These are phyloP conservation scores for Eustalomyia histrio DNA, from an alignment of 2,888 invertebrate genomes.

Conservation along the genomic window DNA sequence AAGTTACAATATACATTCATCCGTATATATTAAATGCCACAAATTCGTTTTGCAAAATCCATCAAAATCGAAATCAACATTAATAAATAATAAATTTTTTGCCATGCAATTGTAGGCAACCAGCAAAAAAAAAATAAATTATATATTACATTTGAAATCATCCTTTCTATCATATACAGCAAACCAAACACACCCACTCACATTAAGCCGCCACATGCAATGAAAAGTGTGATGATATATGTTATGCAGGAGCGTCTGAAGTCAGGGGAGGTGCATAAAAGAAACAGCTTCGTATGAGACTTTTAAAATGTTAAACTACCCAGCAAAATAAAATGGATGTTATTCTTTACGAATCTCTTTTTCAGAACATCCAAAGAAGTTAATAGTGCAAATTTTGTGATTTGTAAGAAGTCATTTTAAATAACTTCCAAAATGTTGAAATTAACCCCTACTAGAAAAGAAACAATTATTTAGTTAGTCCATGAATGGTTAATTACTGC, in stretches of 20 bases:
- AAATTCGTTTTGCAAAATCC: constrained; percentile 61
- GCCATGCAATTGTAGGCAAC: constrained; percentile 19
- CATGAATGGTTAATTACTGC: too few species aligned
- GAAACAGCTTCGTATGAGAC: too few species aligned
- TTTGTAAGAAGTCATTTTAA: too few species aligned
- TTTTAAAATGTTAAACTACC: too few species aligned
- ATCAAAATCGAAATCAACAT: constrained; percentile 65
- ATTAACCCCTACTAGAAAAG: too few species aligned
- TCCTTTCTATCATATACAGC: not conserved
- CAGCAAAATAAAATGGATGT: too few species aligned
- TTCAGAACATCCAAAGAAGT: too few species aligned
- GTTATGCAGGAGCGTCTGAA: not conserved
- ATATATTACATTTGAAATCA: not conserved
- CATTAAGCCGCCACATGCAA: constrained; percentile 5
- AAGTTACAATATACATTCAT: constrained; percentile 21
- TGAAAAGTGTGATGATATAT: not conserved
- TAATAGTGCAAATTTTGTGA: too few species aligned
- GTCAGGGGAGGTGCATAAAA: too few species aligned
- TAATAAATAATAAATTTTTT: constrained; percentile 62
- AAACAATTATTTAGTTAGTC: too few species aligned
- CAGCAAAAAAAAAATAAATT: constrained; percentile 10
- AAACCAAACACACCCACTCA: constrained; percentile 2
- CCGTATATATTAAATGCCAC: constrained; percentile 57
- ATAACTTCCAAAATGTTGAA: too few species aligned
- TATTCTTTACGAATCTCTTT: too few species aligned